Percentiles rank a stretch among this genome's conserved stretches.
Conservation (phyloP, 2,888 invertebrate genomes). For the Drosophila borborema region DNA sequence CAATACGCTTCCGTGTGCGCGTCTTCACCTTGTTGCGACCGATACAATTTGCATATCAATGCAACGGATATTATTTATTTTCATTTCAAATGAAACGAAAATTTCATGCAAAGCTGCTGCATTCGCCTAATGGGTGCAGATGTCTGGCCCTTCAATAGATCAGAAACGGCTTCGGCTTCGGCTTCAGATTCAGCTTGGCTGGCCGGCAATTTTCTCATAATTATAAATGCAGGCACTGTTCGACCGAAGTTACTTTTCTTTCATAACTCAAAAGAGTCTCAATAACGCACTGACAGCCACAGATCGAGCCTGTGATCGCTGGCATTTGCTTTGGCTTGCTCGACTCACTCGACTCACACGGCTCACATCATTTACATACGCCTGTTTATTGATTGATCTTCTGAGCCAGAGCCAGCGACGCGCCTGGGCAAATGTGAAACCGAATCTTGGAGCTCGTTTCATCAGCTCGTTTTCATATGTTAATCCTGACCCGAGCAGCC, state of each 20-base stretch:
- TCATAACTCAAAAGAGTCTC: slow-evolving; percentile 60
- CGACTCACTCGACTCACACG: not conserved
- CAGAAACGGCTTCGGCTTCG: not conserved
- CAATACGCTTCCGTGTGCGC: slow-evolving; percentile 69
- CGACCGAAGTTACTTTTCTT: slow-evolving; percentile 41
- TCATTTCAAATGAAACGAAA: slow-evolving; percentile 61
- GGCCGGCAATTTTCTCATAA: slow-evolving; percentile 70
- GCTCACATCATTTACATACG: slow-evolving; percentile 61
- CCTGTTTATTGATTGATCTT: slow-evolving; percentile 67
- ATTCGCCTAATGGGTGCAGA: slow-evolving; percentile 72
- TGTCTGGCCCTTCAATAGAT: slow-evolving; percentile 38
- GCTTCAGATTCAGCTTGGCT: not conserved
- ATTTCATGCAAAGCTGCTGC: slow-evolving; percentile 67
- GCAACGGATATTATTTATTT: slow-evolving; percentile 79
- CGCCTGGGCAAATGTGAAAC: slow-evolving; percentile 26
- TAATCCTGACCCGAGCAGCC: slow-evolving; percentile 37
- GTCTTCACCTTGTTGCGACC: slow-evolving; percentile 55
- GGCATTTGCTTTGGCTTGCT: slow-evolving; percentile 2
- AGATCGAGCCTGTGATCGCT: slow-evolving; percentile 46
- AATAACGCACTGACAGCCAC: slow-evolving; percentile 63
- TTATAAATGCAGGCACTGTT: slow-evolving; percentile 70
- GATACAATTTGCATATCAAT: slow-evolving; percentile 79
- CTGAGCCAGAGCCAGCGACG: not conserved
- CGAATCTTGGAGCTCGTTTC: slow-evolving; percentile 56
- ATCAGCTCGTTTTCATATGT: slow-evolving; percentile 66